Conservation (phyloP, 1,140 invertebrate genomes). For the Plectus sambesii region DNA sequence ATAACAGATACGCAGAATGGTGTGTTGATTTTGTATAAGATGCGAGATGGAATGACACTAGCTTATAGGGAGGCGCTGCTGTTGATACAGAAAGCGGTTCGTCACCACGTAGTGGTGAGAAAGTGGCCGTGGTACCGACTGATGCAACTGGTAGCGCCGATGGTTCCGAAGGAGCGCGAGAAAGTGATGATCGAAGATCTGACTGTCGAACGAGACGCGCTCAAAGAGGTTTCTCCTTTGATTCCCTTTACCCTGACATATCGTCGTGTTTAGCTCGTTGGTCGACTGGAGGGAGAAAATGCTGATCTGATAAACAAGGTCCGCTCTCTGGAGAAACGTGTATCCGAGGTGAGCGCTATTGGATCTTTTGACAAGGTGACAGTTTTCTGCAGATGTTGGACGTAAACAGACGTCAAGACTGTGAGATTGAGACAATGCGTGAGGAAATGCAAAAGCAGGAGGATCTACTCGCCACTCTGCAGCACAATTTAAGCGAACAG, state of each 20-base stretch:
- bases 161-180: slow-evolving; percentile 29
- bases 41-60: slow-evolving; percentile 2
- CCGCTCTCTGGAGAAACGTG: slow-evolving; percentile 5
- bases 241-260: too few species aligned
- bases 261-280: slow-evolving; percentile 11
- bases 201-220: slow-evolving; percentile 8
- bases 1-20: slow-evolving; percentile 24
- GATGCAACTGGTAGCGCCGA: slow-evolving; percentile 11
- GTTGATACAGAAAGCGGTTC: slow-evolving; percentile 32
- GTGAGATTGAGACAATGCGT: slow-evolving; percentile 21
- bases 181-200: slow-evolving; percentile 22
- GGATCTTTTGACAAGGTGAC: not conserved
- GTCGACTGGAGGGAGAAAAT: slow-evolving; percentile 18
- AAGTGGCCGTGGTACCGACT: slow-evolving; percentile 29
- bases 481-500: slow-evolving; percentile 39
- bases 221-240: too few species aligned
- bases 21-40: slow-evolving; percentile 6
- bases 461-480: slow-evolving; percentile 33
- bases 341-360: slow-evolving; percentile 4
- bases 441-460: slow-evolving; percentile 33
- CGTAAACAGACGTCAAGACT: slow-evolving; percentile 14
- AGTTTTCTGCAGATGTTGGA: slow-evolving; percentile 14
- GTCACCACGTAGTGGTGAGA: slow-evolving; percentile 18
- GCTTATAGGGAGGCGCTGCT: slow-evolving; percentile 25
- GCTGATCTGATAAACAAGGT: slow-evolving; percentile 2